phyloP scores from a whole-genome alignment of 2,797 vertebrate genomes.

The Poliocrania exsul region DNA sequence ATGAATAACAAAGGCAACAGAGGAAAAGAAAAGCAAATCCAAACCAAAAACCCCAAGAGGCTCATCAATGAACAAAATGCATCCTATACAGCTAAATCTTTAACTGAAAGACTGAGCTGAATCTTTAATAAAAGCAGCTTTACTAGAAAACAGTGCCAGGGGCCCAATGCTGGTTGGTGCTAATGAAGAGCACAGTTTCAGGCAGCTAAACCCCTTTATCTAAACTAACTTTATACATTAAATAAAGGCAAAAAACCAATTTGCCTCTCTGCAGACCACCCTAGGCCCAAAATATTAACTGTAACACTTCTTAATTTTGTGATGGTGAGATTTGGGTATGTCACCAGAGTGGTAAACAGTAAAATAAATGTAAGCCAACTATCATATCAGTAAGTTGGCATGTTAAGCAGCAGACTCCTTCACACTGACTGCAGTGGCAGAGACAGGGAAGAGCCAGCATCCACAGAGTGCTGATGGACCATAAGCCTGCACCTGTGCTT shows the following conservation, averaged over 20 bases:
- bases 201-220: neutral
- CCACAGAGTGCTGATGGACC: neutral
- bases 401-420: neutral
- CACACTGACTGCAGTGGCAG: neutral
- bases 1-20: slow-evolving; percentile 37
- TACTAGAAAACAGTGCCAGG: neutral
- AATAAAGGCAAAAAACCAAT: neutral
- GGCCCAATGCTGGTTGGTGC: neutral
- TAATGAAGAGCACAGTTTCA: neutral
- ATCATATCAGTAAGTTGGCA: neutral
- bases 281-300: neutral
- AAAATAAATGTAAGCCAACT: neutral
- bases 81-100: neutral
- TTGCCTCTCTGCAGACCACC: neutral
- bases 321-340: neutral
- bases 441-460: accelerated
- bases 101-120: neutral
- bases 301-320: neutral
- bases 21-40: neutral
- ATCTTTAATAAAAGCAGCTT: neutral
- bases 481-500: neutral
- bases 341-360: neutral
- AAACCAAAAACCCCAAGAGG: neutral
- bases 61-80: neutral
- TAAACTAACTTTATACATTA: neutral